Base-by-base conservation (phyloP, 2,888 invertebrate genomes). In the Oithona nana region DNA sequence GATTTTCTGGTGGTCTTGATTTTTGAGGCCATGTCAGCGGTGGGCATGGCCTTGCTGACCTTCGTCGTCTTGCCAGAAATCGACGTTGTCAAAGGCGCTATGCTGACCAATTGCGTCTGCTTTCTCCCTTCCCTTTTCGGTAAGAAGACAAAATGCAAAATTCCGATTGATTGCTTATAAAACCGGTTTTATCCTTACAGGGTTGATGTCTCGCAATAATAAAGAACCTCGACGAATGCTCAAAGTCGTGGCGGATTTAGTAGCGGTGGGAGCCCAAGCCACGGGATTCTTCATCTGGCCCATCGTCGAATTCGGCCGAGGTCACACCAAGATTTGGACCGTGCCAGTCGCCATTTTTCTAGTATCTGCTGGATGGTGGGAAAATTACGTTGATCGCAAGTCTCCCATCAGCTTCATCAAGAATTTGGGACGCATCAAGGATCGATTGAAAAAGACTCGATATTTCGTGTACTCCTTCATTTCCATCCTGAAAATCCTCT, bases 331-430 rank as follows among this genome's bases (percentile, higher is more conserved):
- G 0, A 80, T 82, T 49, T 89, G 87, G 87, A 77, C 89, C 54
- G 86, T 95, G 68, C 92, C 94, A 0, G 76, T 88, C 0, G 80
- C 90, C 0, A 80, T 90, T 48, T 73, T 90, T 62, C 80, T 92
- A 68, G 84, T 90, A 66, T 95, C 95, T 0, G 79, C 88, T 49
- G 88, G 89, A 28, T 95, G 94, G 92, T 97, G 97, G 97, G 95
- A 97, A 74, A 97, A 97, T 74, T 97, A 88, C 71, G 88, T 93
- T 1, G 86, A 88, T 64, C 79, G 82, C 64, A 82, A 87, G 68
- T 90, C 93, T 63, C 84, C 88, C 0, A 79, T 39, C 24, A 26
- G 51, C 28, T 52, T 28, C 13, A 28, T 64, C 28, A 29, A 50
- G 24, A 31, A 63, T 22, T 52, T 57, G 26, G 61, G 61, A n/a